A percentile compares a stretch with the other conserved stretches of the same genome.
Conservation (phyloP, 2,888 invertebrate species). For the Melieria omissa region DNA sequence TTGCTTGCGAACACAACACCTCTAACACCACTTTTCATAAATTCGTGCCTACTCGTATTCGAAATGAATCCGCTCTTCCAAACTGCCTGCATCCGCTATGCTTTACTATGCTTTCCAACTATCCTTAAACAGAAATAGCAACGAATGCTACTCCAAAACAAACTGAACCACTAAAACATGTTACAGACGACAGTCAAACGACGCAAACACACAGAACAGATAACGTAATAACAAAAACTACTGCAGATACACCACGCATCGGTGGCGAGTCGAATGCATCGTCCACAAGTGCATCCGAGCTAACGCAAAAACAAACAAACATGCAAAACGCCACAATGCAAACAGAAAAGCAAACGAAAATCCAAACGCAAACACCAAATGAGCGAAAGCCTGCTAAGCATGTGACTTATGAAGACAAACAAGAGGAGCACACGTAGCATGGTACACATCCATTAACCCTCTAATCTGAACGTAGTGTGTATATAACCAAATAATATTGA, state of each 20-base stretch:
- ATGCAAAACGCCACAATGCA: conserved; percentile 37
- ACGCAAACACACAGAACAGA: background rate
- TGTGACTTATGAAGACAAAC: conserved; percentile 28
- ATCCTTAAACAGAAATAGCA: conserved; percentile 7
- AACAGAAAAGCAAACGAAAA: conserved; percentile 28
- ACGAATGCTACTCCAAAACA: conserved; percentile 11
- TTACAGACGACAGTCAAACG: conserved; percentile 33
- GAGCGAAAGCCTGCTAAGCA: conserved; percentile 37
- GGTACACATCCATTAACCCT: conserved; percentile 38
- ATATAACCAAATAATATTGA: conserved; percentile 35
- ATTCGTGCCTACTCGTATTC: background rate
- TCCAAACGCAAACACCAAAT: conserved; percentile 29
- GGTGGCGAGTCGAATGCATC: too few relatives aligned
- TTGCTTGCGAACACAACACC: conserved; percentile 29
- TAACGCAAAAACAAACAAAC: conserved; percentile 1
- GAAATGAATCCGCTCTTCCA: background rate
- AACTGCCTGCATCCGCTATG: background rate
- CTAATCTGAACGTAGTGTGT: conserved; percentile 36
- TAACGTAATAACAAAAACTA: background rate
- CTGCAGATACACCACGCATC: background rate
- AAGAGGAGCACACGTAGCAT: conserved; percentile 36
- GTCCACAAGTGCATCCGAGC: too few relatives aligned
- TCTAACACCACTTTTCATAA: background rate
- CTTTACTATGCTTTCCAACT: conserved; percentile 5
- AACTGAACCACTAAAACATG: conserved; percentile 10